Evolutionary conservation across 2,888 invertebrate species (phyloP).

Genomic region (Cybosia mesomella): DNA sequence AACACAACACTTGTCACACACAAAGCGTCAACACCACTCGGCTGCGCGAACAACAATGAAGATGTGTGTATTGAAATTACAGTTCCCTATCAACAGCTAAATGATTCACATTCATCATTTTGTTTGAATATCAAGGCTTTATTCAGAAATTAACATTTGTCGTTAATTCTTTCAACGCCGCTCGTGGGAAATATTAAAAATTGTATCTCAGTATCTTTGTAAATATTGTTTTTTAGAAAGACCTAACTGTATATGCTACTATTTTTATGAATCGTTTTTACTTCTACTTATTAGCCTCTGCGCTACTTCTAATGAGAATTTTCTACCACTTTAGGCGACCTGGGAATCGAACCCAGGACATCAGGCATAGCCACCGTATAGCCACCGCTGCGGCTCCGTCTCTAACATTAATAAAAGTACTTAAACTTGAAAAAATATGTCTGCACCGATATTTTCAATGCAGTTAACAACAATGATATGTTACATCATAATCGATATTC

Average conservation of each 20-base stretch:
- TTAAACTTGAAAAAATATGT: neutral
- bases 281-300: too few relatives aligned
- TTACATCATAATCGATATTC: neutral
- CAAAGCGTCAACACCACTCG: neutral
- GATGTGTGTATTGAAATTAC: neutral
- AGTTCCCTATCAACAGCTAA: neutral
- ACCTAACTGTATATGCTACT: too few relatives aligned
- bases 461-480: neutral
- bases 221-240: too few relatives aligned
- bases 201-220: neutral
- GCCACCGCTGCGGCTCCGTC: neutral
- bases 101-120: constrained; percentile 8
- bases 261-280: too few relatives aligned
- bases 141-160: neutral
- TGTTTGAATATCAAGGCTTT: constrained; percentile 23
- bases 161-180: neutral
- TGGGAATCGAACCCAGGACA: neutral
- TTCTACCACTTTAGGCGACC: too few relatives aligned
- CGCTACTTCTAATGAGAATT: too few relatives aligned
- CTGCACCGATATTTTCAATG: neutral
- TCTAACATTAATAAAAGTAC: too few relatives aligned
- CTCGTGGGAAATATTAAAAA: neutral
- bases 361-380: neutral
- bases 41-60: neutral
- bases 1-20: neutral